A percentile compares a stretch with the other conserved stretches of the same genome.
phyloP scores from a whole-genome alignment of 1,140 invertebrate species.

The Procambarus clarkii region DNA sequence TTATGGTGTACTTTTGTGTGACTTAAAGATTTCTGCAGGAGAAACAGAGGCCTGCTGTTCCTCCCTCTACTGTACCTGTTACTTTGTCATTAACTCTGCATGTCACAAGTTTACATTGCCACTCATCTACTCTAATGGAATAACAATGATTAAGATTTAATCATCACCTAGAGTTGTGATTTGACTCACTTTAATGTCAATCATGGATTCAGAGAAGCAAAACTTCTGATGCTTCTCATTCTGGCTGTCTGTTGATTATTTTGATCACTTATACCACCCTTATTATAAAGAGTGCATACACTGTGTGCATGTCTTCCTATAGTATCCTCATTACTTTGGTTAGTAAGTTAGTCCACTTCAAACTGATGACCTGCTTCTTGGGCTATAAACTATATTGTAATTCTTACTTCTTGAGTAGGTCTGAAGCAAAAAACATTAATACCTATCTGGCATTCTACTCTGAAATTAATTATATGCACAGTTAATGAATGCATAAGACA shows the following conservation, averaged over 20 bases:
- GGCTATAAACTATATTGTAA: constrained; percentile 46
- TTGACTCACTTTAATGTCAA: constrained; percentile 30
- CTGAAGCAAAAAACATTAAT: constrained; percentile 36
- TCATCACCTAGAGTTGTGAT: constrained; percentile 44
- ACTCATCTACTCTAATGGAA: constrained; percentile 46
- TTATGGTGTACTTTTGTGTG: too few relatives aligned
- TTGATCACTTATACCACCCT: constrained; percentile 25
- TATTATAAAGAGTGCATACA: constrained; percentile 59
- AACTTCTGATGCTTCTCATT: constrained; percentile 61
- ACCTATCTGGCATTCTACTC: constrained; percentile 63
- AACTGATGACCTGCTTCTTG: constrained; percentile 65
- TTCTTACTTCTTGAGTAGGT: constrained; percentile 31
- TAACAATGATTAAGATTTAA: constrained; percentile 33
- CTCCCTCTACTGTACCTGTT: constrained; percentile 3
- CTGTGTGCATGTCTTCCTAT: constrained; percentile 63
- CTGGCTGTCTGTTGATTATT: constrained; percentile 65
- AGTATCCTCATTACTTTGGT: constrained; percentile 37
- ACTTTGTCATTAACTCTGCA: constrained; percentile 42
- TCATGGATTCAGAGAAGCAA: constrained; percentile 53
- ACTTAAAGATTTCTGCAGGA: constrained; percentile 2
- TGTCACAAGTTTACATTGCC: constrained; percentile 66
- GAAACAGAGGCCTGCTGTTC: constrained; percentile 30
- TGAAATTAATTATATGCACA: constrained; percentile 56
- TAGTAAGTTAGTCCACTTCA: constrained; percentile 22
- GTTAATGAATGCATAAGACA: constrained; percentile 40